Evolutionary conservation across 1,140 invertebrate genomes (phyloP).

Genomic region (Drosophila ananassae): DNA sequence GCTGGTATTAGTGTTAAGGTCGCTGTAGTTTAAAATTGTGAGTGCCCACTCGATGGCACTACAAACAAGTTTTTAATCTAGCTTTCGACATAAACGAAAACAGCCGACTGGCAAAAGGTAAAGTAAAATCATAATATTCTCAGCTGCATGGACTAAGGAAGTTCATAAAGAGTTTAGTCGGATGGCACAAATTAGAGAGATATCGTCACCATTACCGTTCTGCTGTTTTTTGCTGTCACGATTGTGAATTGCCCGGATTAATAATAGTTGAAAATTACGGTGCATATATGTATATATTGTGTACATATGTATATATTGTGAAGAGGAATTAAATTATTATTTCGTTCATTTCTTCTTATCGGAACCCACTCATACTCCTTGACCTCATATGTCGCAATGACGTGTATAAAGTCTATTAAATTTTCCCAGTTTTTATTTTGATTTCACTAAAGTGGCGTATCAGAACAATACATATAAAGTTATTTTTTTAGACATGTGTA

Average conservation of each 20-base stretch:
- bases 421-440: neutral
- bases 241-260: slow-evolving; percentile 24
- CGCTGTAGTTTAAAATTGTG: slow-evolving; percentile 13
- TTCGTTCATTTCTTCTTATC: slow-evolving; percentile 25
- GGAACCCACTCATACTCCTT: slow-evolving; percentile 6
- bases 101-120: neutral
- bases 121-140: neutral
- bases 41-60: slow-evolving; percentile 15
- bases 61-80: slow-evolving; percentile 50
- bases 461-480: neutral
- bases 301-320: neutral
- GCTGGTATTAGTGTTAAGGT: slow-evolving; percentile 27
- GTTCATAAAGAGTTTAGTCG: neutral
- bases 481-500: neutral
- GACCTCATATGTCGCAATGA: slow-evolving; percentile 1
- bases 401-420: neutral
- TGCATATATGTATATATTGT: neutral
- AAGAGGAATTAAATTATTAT: neutral
- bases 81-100: neutral
- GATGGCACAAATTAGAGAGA: slow-evolving; percentile 5
- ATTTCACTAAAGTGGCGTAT: neutral
- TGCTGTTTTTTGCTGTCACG: neutral
- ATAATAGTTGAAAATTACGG: slow-evolving; percentile 16
- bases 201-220: neutral
- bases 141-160: slow-evolving; percentile 27